Evolutionary conservation across 2,113 vertebrate species (phyloP), one percentile per base, ranked within the genome.

Genomic region (Grantiella picta): DNA sequence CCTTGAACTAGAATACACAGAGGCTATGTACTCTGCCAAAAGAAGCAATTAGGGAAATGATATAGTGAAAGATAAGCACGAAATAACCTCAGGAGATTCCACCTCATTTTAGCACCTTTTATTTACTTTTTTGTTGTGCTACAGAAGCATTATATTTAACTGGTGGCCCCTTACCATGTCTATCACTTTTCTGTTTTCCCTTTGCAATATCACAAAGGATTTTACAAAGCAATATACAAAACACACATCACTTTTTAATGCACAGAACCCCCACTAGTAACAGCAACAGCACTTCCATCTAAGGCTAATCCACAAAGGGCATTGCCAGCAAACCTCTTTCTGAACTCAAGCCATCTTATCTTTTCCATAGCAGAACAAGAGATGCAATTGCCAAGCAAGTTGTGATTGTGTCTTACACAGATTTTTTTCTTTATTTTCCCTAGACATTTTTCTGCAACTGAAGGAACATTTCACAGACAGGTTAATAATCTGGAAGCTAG

Each of bases 11-110:
- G 21, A 87, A 91, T 53, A 53, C 49, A 45, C 36, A 65, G 25
- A 92, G n/a, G n/a, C 40, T 72, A 40, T 31, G 23, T 44, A 68
- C 81, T 90, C 54, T 50, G 66, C 88, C 78, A 79, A 89, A 94
- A 92, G 61, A 35, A 90, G 45, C 35, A 89, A 59, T 92, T 92
- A 94, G 54, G 63, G 61, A 92, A 79, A 92, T 72, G 27, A 87
- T 89, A 71, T 2, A 64, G 47, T 29, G 27, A 84, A 76, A 82
- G 42, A 82, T 69, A 78, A 90, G 36, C 53, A 82, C 66, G 44
- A 86, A 94, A 40, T 35, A 65, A 82, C 23, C 73, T 89, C 77
- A 54, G 59, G 53, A 94, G 53, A 72, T 76, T 91, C n/a, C n/a
- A 61, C 16, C 29, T 89, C 22, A 84, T 85, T 92, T 91, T 71